These are phyloP conservation scores for Arctia plantaginis DNA, from an alignment of 2,888 invertebrate genomes.

Conservation along the genomic window DNA sequence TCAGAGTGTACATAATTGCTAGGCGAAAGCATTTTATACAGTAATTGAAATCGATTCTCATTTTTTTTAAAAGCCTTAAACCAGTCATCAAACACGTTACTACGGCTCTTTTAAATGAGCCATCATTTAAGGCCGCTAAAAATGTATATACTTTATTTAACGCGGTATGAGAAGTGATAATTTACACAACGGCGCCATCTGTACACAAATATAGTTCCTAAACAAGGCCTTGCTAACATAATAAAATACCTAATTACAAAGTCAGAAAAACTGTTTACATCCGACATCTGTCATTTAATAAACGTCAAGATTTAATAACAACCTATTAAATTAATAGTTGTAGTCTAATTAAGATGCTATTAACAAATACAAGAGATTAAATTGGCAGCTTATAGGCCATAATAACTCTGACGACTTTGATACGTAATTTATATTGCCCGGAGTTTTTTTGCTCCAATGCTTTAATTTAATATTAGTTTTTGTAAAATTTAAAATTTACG, in stretches of 20 bases:
- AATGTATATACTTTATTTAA: background rate
- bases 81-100: background rate
- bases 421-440: background rate
- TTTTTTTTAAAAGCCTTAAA: background rate
- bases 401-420: background rate
- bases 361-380: slow-evolving; percentile 21
- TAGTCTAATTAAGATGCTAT: slow-evolving; percentile 18
- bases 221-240: background rate
- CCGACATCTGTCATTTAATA: slow-evolving; percentile 15
- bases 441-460: background rate
- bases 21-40: background rate
- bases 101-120: background rate
- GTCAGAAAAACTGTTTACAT: slow-evolving; percentile 19
- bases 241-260: slow-evolving; percentile 5
- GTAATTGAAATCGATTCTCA: background rate
- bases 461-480: background rate
- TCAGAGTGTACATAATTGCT: background rate
- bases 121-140: background rate
- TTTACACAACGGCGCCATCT: background rate
- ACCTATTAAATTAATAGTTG: slow-evolving; percentile 15
- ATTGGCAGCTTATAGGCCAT: slow-evolving; percentile 16
- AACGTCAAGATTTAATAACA: slow-evolving; percentile 12
- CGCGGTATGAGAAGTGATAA: background rate
- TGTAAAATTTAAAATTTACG: background rate
- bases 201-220: background rate